phyloP scores from a whole-genome alignment of 2,797 vertebrate genomes.

The Syndactyla subalaris region DNA sequence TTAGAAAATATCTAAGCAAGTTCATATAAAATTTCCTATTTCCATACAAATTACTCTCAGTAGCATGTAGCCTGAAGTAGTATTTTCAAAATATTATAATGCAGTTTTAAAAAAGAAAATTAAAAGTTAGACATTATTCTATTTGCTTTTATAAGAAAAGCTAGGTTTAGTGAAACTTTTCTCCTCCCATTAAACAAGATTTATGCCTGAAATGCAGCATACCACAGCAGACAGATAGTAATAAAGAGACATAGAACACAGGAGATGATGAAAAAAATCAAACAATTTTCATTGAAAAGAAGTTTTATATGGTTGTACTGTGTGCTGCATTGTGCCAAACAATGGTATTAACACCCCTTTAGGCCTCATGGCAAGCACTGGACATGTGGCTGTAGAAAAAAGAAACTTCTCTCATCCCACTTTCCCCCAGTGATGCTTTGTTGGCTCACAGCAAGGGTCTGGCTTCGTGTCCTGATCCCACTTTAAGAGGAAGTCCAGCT shows the following conservation, averaged over 20 bases:
- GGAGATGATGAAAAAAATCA: constrained; percentile 81
- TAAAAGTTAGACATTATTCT: background rate
- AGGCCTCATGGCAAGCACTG: constrained; percentile 83
- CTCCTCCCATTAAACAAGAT: background rate
- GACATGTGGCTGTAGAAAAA: constrained; percentile 90
- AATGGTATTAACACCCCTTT: constrained; percentile 86
- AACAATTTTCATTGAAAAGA: constrained; percentile 83
- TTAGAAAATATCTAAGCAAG: background rate
- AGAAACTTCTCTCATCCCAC: constrained; percentile 77
- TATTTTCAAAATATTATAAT: background rate
- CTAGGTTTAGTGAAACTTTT: background rate
- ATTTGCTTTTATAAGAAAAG: background rate
- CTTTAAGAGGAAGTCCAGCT: constrained; percentile 79
- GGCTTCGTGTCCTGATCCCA: constrained; percentile 83
- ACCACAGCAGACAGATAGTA: constrained; percentile 63
- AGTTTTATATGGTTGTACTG: constrained; percentile 79
- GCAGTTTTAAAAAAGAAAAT: background rate
- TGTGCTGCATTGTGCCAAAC: constrained; percentile 79
- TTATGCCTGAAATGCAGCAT: constrained; percentile 34
- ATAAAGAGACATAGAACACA: constrained; percentile 80
- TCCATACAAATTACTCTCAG: background rate
- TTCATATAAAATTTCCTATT: background rate
- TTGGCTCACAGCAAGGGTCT: constrained; percentile 86
- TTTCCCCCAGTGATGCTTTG: constrained; percentile 84
- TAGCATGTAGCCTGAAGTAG: background rate